Evolutionary conservation across 2,797 vertebrate species (phyloP).

Genomic region (Intellagama lesueurii): DNA sequence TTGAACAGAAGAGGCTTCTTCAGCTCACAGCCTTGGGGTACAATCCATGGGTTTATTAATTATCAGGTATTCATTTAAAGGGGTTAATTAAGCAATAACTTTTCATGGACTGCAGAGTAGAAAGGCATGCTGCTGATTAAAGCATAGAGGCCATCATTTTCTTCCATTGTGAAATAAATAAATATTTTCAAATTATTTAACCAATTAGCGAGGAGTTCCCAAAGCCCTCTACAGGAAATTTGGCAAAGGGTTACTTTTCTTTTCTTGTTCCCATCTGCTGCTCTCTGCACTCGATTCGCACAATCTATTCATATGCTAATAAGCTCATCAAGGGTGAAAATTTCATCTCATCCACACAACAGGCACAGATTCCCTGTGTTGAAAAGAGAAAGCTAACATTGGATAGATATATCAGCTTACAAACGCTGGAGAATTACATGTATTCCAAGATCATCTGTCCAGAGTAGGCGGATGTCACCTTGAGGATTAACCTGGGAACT

Average conservation of each 20-base stretch:
- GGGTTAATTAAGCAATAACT: slow-evolving; percentile 85
- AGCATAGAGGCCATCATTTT: slow-evolving; percentile 71
- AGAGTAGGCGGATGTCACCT: background rate
- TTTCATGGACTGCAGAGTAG: slow-evolving; percentile 79
- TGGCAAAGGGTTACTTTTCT: slow-evolving; percentile 51
- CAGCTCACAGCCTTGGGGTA: slow-evolving; percentile 80
- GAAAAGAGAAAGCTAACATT: background rate
- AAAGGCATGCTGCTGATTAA: slow-evolving; percentile 79
- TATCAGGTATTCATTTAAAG: slow-evolving; percentile 84
- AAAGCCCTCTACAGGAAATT: slow-evolving; percentile 39
- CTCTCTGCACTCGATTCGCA: background rate
- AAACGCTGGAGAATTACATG: background rate
- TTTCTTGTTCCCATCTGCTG: rapidly evolving
- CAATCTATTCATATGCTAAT: slow-evolving; percentile 35
- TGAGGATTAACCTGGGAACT: background rate
- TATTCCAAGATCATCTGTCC: background rate
- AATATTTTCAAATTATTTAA: slow-evolving; percentile 72
- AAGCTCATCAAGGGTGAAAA: background rate
- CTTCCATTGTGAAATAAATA: slow-evolving; percentile 64
- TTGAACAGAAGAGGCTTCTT: slow-evolving; percentile 80
- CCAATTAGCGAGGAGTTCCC: slow-evolving; percentile 33
- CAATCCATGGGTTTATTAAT: slow-evolving; percentile 83
- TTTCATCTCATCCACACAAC: background rate
- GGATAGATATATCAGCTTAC: background rate
- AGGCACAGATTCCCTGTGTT: background rate